phyloP scores from a whole-genome alignment of 2,797 vertebrate genomes.

The Scomberomorus guttatus region DNA sequence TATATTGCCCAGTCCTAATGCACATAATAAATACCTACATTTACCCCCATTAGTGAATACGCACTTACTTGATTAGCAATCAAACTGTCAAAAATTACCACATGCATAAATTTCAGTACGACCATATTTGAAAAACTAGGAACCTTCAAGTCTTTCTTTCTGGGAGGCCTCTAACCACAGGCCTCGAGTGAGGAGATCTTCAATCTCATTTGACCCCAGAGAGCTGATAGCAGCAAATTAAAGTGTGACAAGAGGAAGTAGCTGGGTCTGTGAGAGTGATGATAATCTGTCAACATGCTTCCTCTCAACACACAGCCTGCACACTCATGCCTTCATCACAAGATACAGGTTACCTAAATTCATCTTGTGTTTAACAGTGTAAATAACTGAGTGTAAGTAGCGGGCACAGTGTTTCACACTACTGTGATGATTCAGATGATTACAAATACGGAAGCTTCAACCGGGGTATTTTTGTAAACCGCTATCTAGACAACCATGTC shows the following conservation, averaged over 20 bases:
- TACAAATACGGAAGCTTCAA: neutral
- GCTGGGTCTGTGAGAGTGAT: constrained; percentile 70
- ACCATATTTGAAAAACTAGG: constrained; percentile 16
- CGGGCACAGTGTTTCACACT: too few species aligned
- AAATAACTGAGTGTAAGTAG: neutral
- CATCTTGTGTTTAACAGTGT: neutral
- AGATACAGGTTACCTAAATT: constrained; percentile 16
- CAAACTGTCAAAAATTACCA: constrained; percentile 9
- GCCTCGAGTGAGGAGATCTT: constrained; percentile 57
- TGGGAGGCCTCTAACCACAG: constrained; percentile 50
- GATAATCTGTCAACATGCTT: constrained; percentile 73
- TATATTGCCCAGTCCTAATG: too few species aligned
- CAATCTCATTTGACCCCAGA: constrained; percentile 64
- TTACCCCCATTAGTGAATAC: neutral
- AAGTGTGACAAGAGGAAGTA: constrained; percentile 82
- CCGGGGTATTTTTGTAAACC: neutral
- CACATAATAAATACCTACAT: neutral
- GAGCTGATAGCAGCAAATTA: constrained; percentile 80
- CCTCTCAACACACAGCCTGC: constrained; percentile 64
- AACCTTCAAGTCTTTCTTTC: constrained; percentile 13
- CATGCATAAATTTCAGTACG: neutral
- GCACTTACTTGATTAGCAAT: neutral
- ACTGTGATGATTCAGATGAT: neutral
- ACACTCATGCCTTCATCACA: constrained; percentile 28
- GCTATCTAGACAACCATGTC: neutral